These are phyloP conservation scores for Rhadina sibilatrix DNA, from an alignment of 2,113 vertebrate species.

Conservation along the genomic window DNA sequence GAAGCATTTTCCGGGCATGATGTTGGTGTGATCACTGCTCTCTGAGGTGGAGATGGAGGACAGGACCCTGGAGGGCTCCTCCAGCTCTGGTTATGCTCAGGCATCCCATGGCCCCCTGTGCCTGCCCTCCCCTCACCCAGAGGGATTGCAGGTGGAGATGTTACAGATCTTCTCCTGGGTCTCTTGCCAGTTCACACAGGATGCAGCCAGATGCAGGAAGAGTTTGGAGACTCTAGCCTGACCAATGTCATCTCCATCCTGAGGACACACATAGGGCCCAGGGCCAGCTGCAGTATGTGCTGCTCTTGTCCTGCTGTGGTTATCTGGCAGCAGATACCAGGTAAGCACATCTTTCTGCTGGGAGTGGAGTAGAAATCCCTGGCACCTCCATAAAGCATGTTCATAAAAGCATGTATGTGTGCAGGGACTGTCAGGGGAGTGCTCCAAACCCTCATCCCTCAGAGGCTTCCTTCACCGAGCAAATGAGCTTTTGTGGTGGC, in stretches of 20 bases:
- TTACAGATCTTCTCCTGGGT: not conserved
- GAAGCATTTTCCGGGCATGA: not conserved
- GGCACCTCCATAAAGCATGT: not conserved
- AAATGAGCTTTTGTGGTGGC: not conserved
- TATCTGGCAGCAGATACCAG: not conserved
- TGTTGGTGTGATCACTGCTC: not conserved
- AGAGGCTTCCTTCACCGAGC: not conserved
- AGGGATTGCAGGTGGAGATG: not conserved
- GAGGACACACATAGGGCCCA: not conserved
- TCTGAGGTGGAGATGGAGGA: not conserved
- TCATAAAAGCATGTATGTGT: not conserved
- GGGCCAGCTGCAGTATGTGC: not conserved
- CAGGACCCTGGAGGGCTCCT: not conserved
- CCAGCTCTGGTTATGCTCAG: not conserved
- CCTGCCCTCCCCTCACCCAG: not conserved
- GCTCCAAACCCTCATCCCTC: not conserved
- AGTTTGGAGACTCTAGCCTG: not conserved
- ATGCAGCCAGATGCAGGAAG: not conserved
- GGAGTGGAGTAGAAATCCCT: not conserved
- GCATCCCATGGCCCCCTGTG: no score
- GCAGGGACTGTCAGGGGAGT: not conserved
- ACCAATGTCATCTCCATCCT: accelerated
- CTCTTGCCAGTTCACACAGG: not conserved
- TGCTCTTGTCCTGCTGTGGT: not conserved
- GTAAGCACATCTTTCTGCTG: not conserved